phyloP scores from a whole-genome alignment of 2,888 invertebrate species.

The Ochropleura leucogaster region DNA sequence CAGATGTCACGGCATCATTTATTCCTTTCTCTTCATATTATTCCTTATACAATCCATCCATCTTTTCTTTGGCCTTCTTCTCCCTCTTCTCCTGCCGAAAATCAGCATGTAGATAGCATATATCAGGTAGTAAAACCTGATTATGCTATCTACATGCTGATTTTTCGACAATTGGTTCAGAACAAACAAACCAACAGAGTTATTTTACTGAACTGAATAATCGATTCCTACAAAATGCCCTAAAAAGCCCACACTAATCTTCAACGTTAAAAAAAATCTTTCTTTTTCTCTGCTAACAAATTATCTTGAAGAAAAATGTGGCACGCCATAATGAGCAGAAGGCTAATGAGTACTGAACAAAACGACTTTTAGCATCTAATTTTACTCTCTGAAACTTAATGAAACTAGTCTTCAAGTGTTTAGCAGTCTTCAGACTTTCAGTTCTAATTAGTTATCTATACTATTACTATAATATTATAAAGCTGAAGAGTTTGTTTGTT shows the following conservation, averaged over 20 bases:
- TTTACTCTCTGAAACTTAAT: slow-evolving; percentile 4
- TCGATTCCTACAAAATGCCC: neutral
- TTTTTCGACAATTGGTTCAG: neutral
- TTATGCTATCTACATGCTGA: too few relatives aligned
- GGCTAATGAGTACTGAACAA: slow-evolving; percentile 40
- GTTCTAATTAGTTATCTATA: neutral
- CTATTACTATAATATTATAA: too few relatives aligned
- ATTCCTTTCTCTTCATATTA: too few relatives aligned
- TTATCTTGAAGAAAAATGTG: slow-evolving; percentile 47
- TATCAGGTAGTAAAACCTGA: too few relatives aligned
- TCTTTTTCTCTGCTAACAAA: slow-evolving; percentile 47
- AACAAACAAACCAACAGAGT: neutral
- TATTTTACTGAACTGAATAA: neutral
- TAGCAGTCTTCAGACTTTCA: neutral
- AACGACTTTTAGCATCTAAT: slow-evolving; percentile 32
- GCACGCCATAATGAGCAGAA: slow-evolving; percentile 40
- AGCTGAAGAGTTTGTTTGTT: too few relatives aligned
- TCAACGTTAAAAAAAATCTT: slow-evolving; percentile 16
- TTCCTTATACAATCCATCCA: too few relatives aligned
- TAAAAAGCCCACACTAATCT: slow-evolving; percentile 1
- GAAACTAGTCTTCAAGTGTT: slow-evolving; percentile 2
- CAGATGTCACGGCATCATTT: too few relatives aligned
- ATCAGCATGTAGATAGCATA: too few relatives aligned
- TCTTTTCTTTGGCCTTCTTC: too few relatives aligned
- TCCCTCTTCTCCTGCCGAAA: too few relatives aligned